Conservation (phyloP, 2,888 invertebrate genomes). For the Dinocampus coccinellae region DNA sequence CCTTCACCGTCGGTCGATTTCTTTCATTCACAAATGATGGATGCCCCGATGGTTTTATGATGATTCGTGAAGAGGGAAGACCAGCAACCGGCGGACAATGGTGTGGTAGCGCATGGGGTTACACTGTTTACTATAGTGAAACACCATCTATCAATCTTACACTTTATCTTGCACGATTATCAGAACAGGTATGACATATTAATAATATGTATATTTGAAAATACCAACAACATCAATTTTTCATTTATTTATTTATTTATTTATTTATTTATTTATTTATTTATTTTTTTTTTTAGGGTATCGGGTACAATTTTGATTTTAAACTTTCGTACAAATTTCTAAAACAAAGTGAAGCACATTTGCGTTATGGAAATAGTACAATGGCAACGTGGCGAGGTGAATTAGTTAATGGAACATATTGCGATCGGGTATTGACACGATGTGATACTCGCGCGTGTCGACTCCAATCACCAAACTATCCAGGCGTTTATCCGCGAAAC, state of each 20-base stretch:
- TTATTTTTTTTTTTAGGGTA: conserved; percentile 71
- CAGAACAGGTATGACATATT: conserved; percentile 75
- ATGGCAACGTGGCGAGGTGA: conserved; percentile 83
- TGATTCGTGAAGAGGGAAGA: conserved; percentile 80
- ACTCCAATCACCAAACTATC: conserved; percentile 91
- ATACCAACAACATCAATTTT: too few species aligned
- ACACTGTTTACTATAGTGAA: conserved; percentile 88
- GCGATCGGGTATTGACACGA: conserved; percentile 84
- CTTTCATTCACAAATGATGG: conserved; percentile 83
- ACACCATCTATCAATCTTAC: conserved; percentile 84
- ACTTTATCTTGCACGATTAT: conserved; percentile 77
- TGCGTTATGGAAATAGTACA: conserved; percentile 83
- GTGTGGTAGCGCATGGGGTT: conserved; percentile 88
- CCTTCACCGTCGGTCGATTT: conserved; percentile 86
- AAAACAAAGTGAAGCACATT: conserved; percentile 80
- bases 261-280: neutral
- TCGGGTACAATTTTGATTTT: conserved; percentile 86
- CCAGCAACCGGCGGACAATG: conserved; percentile 83
- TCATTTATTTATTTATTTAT: too few species aligned
- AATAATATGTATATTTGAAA: too few species aligned
- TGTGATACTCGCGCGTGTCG: conserved; percentile 80
- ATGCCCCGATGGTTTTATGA: conserved; percentile 87
- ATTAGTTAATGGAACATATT: conserved; percentile 81
- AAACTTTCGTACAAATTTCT: conserved; percentile 88
- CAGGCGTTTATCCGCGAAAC: conserved; percentile 89